phyloP scores from a whole-genome alignment of 2,797 vertebrate genomes.

The Sylvia borin region DNA sequence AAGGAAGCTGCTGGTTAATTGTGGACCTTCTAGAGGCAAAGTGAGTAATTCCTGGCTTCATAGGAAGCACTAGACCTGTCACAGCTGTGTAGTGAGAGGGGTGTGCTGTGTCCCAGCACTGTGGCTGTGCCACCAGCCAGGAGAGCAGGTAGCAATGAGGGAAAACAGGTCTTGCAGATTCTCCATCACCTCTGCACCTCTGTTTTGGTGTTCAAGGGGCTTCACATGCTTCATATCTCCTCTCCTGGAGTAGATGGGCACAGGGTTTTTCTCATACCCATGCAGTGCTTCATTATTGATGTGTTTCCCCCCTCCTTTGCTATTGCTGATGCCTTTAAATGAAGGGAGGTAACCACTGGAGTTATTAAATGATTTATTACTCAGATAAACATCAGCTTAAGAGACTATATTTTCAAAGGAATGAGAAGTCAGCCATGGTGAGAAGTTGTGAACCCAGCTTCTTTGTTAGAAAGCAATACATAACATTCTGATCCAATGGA shows the following conservation, averaged over 20 bases:
- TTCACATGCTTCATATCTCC: background rate
- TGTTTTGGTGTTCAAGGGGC: background rate
- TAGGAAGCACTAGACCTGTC: background rate
- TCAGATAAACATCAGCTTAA: background rate
- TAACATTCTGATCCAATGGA: background rate
- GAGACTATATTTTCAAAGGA: background rate
- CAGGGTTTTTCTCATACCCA: rapidly evolving
- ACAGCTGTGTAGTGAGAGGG: background rate
- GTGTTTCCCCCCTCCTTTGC: background rate
- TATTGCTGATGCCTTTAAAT: background rate
- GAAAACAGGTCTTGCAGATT: background rate
- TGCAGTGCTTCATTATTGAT: background rate
- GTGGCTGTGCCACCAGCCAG: background rate
- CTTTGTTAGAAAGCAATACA: background rate
- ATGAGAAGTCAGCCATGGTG: background rate
- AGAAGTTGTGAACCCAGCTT: background rate
- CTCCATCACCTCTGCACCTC: background rate
- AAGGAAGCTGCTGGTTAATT: background rate
- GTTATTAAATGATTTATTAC: background rate
- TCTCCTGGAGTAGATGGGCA: background rate
- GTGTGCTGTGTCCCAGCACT: background rate
- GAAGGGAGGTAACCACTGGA: background rate
- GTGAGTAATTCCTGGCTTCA: background rate
- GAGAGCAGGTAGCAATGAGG: background rate
- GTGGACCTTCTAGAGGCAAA: background rate